Evolutionary conservation across 37 sponge, comb jelly and placozoan genomes (phyloP).

Genomic region (Bolinopsis microptera): DNA sequence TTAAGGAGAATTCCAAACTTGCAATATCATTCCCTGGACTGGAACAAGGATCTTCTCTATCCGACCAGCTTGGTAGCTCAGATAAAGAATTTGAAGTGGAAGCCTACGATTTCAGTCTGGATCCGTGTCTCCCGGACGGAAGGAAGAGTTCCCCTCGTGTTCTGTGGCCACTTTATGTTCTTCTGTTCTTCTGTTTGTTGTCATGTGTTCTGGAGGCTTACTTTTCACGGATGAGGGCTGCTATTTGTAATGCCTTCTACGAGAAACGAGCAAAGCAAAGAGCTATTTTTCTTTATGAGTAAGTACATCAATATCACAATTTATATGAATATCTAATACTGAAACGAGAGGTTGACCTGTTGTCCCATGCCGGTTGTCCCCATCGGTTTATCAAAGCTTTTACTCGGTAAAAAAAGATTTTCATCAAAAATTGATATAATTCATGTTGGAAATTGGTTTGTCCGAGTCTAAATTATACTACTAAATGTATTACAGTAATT

Average conservation of each 20-base stretch:
- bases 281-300: conserved; percentile 1
- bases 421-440: background rate
- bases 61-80: background rate
- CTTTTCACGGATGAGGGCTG: background rate
- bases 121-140: background rate
- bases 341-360: no score
- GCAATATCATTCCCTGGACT: background rate
- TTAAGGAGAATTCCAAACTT: conserved; percentile 1
- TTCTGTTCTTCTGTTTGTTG: background rate
- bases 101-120: background rate
- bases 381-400: no score
- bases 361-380: no score
- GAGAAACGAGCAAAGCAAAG: background rate
- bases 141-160: background rate
- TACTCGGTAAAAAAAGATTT: no score
- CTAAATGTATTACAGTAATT: no score
- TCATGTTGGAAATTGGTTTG: no score
- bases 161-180: background rate
- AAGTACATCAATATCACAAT: background rate
- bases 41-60: background rate
- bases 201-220: background rate
- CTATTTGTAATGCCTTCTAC: conserved; percentile 19
- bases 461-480: no score
- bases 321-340: background rate
- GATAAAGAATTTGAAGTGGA: background rate